Conservation (phyloP, 2,113 vertebrate genomes). For the Mesembrinibis cayennensis region DNA sequence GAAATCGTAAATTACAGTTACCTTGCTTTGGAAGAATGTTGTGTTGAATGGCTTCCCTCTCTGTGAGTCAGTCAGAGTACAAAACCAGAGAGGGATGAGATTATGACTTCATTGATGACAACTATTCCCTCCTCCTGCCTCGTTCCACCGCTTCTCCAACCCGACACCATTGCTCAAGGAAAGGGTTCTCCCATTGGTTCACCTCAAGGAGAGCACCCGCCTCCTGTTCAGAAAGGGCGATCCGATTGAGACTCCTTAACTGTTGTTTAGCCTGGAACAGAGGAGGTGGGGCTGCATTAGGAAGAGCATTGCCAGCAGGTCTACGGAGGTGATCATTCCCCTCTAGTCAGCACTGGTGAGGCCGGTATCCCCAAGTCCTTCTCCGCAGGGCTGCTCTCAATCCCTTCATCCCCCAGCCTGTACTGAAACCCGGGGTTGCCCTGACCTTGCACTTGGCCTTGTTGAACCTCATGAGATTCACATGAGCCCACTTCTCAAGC, state of each 20-base stretch:
- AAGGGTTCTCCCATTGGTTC: not conserved
- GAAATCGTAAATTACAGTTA: slow-evolving; percentile 19
- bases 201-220: not conserved
- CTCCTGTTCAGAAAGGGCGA: not conserved
- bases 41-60: slow-evolving; percentile 32
- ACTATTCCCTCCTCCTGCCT: slow-evolving; percentile 74
- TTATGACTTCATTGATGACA: slow-evolving; percentile 80
- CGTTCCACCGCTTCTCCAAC: slow-evolving; percentile 18
- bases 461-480: too few relatives aligned
- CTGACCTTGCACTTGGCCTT: too few relatives aligned
- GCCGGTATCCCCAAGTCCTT: too few relatives aligned
- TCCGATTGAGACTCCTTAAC: not conserved
- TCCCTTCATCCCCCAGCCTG: too few relatives aligned
- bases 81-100: slow-evolving; percentile 60
- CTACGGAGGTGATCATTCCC: too few relatives aligned
- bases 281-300: not conserved
- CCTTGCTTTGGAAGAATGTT: slow-evolving; percentile 57
- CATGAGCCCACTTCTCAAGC: too few relatives aligned
- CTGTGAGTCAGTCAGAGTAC: slow-evolving; percentile 63
- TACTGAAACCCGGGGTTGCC: too few relatives aligned
- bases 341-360: too few relatives aligned
- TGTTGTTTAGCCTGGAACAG: not conserved
- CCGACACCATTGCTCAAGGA: slow-evolving; percentile 23
- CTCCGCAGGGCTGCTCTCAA: too few relatives aligned
- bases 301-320: not conserved